phyloP scores from a whole-genome alignment of 2,113 vertebrate genomes.

The Todiramphus saurophagus region DNA sequence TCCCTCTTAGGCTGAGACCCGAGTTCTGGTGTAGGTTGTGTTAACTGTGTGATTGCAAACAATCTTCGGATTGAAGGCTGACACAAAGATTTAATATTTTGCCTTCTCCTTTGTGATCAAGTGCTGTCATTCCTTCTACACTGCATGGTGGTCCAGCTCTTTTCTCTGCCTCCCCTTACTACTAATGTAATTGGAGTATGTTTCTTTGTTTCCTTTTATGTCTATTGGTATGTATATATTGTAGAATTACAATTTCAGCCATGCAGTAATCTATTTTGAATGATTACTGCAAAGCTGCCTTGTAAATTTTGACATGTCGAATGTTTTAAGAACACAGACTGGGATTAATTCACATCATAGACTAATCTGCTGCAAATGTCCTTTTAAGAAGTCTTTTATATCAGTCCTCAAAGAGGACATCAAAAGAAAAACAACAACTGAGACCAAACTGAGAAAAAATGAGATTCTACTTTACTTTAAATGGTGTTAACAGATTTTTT shows the following conservation, averaged over 20 bases:
- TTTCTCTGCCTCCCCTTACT: neutral
- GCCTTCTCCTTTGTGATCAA: neutral
- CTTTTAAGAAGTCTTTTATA: conserved; percentile 35
- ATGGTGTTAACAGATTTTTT: neutral
- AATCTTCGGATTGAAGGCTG: neutral
- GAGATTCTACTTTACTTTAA: neutral
- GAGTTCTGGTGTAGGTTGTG: neutral
- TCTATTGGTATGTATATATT: neutral
- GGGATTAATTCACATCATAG: conserved; percentile 17
- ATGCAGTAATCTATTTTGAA: neutral
- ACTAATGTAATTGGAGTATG: neutral
- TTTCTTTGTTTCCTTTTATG: neutral
- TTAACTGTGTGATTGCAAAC: neutral
- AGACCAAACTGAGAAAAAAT: neutral
- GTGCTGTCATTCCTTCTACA: neutral
- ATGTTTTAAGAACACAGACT: conserved; percentile 4
- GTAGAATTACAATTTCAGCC: neutral
- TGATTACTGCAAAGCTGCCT: neutral
- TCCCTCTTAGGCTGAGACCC: neutral
- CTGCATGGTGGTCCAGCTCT: neutral
- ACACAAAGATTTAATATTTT: neutral
- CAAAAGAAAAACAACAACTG: neutral
- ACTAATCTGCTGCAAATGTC: conserved; percentile 28
- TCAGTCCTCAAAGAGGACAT: conserved; percentile 32
- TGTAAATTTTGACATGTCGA: neutral